Conservation (phyloP, 2,113 vertebrate genomes). For the Tor tambroides region DNA sequence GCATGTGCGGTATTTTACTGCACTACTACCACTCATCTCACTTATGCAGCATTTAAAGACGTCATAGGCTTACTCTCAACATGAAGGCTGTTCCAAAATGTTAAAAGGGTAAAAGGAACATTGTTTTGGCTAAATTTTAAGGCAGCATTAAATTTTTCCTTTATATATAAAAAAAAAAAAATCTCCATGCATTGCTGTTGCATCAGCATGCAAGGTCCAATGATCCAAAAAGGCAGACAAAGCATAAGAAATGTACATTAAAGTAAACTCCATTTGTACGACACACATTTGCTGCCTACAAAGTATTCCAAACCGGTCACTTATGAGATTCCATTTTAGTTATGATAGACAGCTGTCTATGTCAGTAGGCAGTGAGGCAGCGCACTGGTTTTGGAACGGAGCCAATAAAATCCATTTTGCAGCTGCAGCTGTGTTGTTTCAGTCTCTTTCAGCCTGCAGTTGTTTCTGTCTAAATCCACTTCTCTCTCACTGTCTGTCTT, state of each 20-base stretch:
- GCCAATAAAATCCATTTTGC: background rate
- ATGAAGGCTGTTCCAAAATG: background rate
- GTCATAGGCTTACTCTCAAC: background rate
- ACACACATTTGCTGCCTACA: background rate
- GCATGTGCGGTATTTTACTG: slow-evolving; percentile 70
- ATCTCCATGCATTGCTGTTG: no score
- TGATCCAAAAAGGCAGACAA: background rate
- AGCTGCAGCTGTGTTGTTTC: background rate
- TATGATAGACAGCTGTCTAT: background rate
- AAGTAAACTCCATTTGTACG: no score
- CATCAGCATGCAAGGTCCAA: no score
- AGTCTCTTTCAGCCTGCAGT: background rate
- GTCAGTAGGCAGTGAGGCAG: background rate
- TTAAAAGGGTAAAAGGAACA: background rate
- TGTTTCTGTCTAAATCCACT: background rate
- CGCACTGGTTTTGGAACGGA: background rate
- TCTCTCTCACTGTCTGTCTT: slow-evolving; percentile 19
- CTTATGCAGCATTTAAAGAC: slow-evolving; percentile 53
- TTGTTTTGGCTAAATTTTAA: background rate
- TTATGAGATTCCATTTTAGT: background rate
- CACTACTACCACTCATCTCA: slow-evolving; percentile 71
- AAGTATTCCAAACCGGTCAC: background rate
- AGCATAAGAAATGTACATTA: background rate
- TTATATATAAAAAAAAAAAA: background rate
- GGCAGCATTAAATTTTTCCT: no score